phyloP scores from a whole-genome alignment of 2,113 vertebrate species.

The Phyllostomus hastatus region DNA sequence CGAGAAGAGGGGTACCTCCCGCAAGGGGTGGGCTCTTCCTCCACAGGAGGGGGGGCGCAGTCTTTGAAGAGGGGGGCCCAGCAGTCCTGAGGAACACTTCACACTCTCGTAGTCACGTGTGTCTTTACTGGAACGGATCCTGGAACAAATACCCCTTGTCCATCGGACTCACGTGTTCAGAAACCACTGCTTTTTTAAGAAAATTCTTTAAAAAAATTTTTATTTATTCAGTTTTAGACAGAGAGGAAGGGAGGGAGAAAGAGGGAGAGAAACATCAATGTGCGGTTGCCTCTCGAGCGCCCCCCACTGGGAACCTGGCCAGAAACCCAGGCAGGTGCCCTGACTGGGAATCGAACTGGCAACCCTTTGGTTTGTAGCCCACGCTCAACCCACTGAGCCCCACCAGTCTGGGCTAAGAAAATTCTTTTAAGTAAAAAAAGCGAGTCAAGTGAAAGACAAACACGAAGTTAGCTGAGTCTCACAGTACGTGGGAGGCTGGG shows the following conservation, averaged over 20 bases:
- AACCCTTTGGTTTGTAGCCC: too few species aligned
- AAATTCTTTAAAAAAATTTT: not conserved
- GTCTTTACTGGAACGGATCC: not conserved
- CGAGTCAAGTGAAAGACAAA: not conserved
- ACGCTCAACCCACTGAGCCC: too few species aligned
- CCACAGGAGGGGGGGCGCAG: not conserved
- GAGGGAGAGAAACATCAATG: too few species aligned
- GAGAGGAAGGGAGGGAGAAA: too few species aligned
- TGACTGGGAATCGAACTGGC: too few species aligned
- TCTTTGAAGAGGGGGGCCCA: accelerated
- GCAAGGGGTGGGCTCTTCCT: not conserved
- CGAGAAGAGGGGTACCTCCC: not conserved
- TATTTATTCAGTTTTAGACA: too few species aligned
- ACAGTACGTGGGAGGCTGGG: not conserved
- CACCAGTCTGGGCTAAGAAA: not conserved
- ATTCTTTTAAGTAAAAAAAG: not conserved
- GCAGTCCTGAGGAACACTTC: not conserved
- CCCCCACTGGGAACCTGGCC: too few species aligned
- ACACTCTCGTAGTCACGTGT: not conserved
- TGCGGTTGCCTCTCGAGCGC: too few species aligned
- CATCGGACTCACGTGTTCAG: not conserved
- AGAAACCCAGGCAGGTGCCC: too few species aligned
- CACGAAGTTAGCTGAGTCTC: not conserved
- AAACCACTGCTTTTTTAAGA: not conserved
- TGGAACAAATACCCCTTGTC: not conserved